These are phyloP conservation scores for Exaiptasia diaphana DNA, from an alignment of 64 coral and sea anemone genomes.

Conservation along the genomic window DNA sequence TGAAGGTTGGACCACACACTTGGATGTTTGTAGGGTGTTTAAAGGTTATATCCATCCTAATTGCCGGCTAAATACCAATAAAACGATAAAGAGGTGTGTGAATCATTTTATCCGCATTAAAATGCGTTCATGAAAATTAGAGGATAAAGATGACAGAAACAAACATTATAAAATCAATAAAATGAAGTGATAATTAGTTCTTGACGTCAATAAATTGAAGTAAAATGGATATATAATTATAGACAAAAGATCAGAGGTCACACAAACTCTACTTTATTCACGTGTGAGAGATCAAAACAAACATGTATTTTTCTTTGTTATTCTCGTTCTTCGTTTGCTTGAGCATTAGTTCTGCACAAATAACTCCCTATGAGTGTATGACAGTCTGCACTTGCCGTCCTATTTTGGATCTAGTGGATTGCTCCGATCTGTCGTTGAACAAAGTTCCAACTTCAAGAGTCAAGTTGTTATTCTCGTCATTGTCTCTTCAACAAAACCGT, in stretches of 20 bases:
- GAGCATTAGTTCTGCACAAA: neutral
- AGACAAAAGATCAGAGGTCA: neutral
- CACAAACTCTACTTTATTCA: neutral
- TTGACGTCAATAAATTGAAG: neutral
- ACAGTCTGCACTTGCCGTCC: neutral
- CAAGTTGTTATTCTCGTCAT: neutral
- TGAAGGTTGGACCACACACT: neutral
- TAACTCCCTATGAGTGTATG: neutral
- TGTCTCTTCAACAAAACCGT: neutral
- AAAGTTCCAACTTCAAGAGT: neutral
- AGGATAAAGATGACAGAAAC: neutral
- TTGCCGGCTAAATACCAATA: neutral
- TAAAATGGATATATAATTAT: neutral
- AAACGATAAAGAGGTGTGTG: neutral
- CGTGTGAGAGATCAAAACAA: neutral
- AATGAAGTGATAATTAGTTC: neutral
- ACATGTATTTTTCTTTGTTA: neutral
- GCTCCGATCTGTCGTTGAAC: neutral
- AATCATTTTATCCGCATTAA: neutral
- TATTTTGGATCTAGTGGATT: neutral
- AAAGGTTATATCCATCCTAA: conserved; percentile 7
- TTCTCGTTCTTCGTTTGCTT: neutral
- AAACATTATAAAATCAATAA: neutral
- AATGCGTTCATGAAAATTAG: neutral
- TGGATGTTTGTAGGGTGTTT: conserved; percentile 4